Conservation (phyloP, 2,797 vertebrate genomes). For the Crenichthys baileyi region DNA sequence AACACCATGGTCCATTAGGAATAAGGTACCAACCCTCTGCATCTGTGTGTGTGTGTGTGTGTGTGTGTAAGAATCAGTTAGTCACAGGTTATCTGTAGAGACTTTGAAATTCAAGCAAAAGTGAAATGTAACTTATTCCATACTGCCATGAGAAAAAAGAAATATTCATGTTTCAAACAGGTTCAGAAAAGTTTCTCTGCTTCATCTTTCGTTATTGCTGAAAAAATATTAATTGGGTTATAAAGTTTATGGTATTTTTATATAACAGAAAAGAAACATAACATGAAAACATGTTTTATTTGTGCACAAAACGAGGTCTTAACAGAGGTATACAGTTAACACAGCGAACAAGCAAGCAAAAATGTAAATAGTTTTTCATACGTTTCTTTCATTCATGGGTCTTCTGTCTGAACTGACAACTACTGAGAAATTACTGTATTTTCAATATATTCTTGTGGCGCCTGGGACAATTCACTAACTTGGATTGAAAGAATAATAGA, state of each 20-base stretch:
- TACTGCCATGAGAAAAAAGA: no score
- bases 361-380: constrained; percentile 4
- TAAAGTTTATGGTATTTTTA: background rate
- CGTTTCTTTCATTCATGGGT: constrained; percentile 10
- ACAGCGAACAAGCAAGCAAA: background rate
- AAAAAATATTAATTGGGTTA: background rate
- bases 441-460: no score
- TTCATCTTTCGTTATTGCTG: background rate
- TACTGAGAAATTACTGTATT: background rate
- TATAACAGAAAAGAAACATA: constrained; percentile 1
- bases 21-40: background rate
- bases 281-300: constrained; percentile 16
- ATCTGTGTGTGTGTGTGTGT: background rate
- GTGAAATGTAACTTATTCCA: no score
- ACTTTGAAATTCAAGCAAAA: constrained; percentile 28
- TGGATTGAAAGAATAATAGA: background rate
- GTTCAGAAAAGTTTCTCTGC: background rate
- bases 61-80: background rate
- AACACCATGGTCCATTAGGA: background rate
- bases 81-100: constrained; percentile 8
- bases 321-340: constrained; percentile 23
- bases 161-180: background rate
- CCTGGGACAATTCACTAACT: background rate
- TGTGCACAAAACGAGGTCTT: constrained; percentile 29
- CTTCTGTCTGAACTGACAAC: background rate